These are phyloP conservation scores for Halcyon leucocephala DNA, from an alignment of 2,797 vertebrate species.

Conservation along the genomic window DNA sequence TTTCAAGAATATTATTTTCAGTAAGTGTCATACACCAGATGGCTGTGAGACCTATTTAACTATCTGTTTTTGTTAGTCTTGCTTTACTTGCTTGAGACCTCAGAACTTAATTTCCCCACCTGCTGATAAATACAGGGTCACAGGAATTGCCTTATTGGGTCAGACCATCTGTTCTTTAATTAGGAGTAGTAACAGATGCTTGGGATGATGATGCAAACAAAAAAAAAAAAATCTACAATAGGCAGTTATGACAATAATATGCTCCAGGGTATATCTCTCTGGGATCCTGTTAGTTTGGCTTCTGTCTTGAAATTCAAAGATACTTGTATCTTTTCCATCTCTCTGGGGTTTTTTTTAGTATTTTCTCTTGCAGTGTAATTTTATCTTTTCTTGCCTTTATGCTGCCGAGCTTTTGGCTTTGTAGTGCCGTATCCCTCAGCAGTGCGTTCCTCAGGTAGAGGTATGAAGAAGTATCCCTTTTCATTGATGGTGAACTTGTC, in stretches of 20 bases:
- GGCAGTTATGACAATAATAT: neutral
- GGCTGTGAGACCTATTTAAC: neutral
- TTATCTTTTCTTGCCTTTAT: neutral
- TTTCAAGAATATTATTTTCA: neutral
- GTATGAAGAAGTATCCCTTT: neutral
- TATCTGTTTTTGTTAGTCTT: constrained; percentile 32
- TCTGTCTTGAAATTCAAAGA: neutral
- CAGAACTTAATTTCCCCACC: constrained; percentile 45
- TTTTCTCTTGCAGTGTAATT: neutral
- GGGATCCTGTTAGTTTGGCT: neutral
- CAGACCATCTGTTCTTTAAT: constrained; percentile 55
- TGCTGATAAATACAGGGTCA: constrained; percentile 30
- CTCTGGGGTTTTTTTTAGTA: neutral
- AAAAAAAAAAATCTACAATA: neutral
- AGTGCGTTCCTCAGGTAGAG: neutral
- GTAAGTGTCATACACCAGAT: neutral
- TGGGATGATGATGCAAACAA: neutral
- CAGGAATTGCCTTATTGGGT: constrained; percentile 12
- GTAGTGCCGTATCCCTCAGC: neutral
- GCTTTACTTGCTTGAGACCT: constrained; percentile 15
- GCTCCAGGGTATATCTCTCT: neutral
- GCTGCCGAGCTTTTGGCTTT: neutral
- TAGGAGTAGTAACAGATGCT: constrained; percentile 34
- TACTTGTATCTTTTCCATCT: neutral
- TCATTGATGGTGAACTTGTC: neutral